phyloP scores from a whole-genome alignment of 2,797 vertebrate genomes.

The Staurois parvus region DNA sequence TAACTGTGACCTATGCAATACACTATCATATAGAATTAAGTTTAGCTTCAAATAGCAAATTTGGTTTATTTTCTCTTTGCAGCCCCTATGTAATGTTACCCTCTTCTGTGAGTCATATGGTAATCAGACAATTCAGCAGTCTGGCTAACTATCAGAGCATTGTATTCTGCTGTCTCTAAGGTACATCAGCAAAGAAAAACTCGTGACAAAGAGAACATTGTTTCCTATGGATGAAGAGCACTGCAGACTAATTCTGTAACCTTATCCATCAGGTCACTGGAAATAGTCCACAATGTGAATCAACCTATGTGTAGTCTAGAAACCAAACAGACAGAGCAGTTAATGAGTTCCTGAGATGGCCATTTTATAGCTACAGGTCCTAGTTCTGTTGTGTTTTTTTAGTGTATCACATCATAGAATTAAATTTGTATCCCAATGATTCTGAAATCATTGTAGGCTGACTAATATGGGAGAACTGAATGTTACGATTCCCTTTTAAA shows the following conservation, averaged over 20 bases:
- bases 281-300: constrained; percentile 19
- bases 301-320: background rate
- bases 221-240: constrained; percentile 32
- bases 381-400: too few species aligned
- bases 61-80: too few species aligned
- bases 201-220: constrained; percentile 46
- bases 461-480: too few species aligned
- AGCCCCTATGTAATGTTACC: constrained; percentile 20
- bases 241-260: constrained; percentile 10
- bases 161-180: constrained; percentile 48
- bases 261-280: constrained; percentile 14
- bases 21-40: too few species aligned
- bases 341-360: background rate
- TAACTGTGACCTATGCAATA: too few species aligned
- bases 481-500: too few species aligned
- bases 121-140: constrained; percentile 23
- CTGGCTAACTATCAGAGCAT: background rate
- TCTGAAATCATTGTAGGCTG: too few species aligned
- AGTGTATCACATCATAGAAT: too few species aligned
- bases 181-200: constrained; percentile 26
- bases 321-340: background rate
- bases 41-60: too few species aligned
- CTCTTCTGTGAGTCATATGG: background rate
- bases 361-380: too few species aligned
- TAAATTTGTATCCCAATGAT: too few species aligned